Evolutionary conservation across 1,140 invertebrate genomes (phyloP).

Genomic region (Eubasilissa regina): DNA sequence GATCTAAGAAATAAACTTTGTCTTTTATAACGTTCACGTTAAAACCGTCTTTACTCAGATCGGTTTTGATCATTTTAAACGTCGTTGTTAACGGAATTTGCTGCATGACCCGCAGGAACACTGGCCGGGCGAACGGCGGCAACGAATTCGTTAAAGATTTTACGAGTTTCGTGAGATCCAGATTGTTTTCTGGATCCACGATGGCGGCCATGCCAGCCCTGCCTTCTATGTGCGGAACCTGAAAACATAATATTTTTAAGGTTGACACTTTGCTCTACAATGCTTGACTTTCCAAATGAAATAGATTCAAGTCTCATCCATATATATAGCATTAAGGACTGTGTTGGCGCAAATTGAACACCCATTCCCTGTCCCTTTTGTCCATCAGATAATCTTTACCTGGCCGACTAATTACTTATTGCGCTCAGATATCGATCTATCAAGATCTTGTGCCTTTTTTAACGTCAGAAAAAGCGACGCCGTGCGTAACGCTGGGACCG

Average conservation of each 20-base stretch:
- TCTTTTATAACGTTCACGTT: constrained; percentile 78
- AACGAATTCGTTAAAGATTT: constrained; percentile 79
- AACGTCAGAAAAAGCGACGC: too few relatives aligned
- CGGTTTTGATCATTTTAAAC: constrained; percentile 91
- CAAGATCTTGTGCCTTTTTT: too few relatives aligned
- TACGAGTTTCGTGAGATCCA: constrained; percentile 73
- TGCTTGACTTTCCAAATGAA: too few relatives aligned
- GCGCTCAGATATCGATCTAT: too few relatives aligned
- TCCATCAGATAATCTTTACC: too few relatives aligned
- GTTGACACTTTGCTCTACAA: too few relatives aligned
- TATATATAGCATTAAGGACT: too few relatives aligned
- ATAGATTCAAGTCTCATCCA: too few relatives aligned
- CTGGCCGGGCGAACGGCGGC: constrained; percentile 88
- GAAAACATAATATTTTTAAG: constrained; percentile 55
- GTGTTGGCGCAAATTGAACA: too few relatives aligned
- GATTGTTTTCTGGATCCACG: constrained; percentile 43
- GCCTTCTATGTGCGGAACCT: constrained; percentile 90
- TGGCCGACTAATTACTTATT: too few relatives aligned
- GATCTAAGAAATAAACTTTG: constrained; percentile 82
- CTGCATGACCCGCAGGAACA: constrained; percentile 89
- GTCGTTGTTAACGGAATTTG: constrained; percentile 90
- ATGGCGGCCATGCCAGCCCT: constrained; percentile 90
- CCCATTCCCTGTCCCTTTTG: too few relatives aligned
- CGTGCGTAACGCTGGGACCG: too few relatives aligned
- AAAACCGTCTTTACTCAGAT: constrained; percentile 86